Evolutionary conservation across 2,888 invertebrate species (phyloP).

Genomic region (Philaethria dido): DNA sequence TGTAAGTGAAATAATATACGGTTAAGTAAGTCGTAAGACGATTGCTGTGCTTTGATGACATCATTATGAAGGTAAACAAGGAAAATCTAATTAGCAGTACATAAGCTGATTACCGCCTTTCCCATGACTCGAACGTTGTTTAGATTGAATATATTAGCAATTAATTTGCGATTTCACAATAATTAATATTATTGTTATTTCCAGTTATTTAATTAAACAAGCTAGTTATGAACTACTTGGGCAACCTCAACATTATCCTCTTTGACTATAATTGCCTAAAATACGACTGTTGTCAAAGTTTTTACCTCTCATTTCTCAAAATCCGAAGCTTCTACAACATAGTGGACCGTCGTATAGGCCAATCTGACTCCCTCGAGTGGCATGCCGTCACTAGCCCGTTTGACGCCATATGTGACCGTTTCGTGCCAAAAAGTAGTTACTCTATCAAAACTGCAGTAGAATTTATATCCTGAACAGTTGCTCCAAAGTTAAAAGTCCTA

Average conservation of each 20-base stretch:
- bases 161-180: slow-evolving; percentile 54
- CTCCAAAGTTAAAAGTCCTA: slow-evolving; percentile 60
- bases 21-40: neutral
- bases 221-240: neutral
- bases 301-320: slow-evolving; percentile 56
- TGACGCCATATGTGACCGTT: slow-evolving; percentile 78
- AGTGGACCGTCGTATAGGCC: slow-evolving; percentile 70
- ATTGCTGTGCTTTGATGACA: slow-evolving; percentile 61
- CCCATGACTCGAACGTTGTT: slow-evolving; percentile 57
- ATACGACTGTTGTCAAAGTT: neutral
- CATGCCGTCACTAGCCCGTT: slow-evolving; percentile 80
- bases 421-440: slow-evolving; percentile 58
- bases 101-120: slow-evolving; percentile 66
- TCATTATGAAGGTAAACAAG: slow-evolving; percentile 70
- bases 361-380: slow-evolving; percentile 77
- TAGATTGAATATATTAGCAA: slow-evolving; percentile 61
- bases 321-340: slow-evolving; percentile 59
- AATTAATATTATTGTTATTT: slow-evolving; percentile 28
- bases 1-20: neutral
- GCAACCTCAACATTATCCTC: neutral
- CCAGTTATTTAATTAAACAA: slow-evolving; percentile 14
- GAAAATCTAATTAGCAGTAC: slow-evolving; percentile 68
- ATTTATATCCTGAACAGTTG: slow-evolving; percentile 55
- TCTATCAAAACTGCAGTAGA: slow-evolving; percentile 50
- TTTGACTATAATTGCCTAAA: neutral